phyloP scores from a whole-genome alignment of 2,888 invertebrate genomes.

The Mythimna loreyi region DNA sequence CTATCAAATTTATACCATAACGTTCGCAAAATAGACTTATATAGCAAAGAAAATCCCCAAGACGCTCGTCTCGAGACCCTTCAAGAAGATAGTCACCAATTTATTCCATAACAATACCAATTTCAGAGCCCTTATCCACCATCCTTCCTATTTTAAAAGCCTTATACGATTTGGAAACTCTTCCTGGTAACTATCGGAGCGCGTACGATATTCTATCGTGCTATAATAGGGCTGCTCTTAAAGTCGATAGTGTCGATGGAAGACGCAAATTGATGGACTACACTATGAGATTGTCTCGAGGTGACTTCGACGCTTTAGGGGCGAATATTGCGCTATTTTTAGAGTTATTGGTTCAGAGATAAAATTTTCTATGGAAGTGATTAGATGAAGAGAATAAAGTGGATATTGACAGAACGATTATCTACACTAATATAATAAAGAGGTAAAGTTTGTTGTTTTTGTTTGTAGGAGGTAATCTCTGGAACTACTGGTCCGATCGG shows the following conservation, averaged over 20 bases:
- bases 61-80: constrained; percentile 11
- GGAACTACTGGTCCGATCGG: too few relatives aligned
- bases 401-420: too few relatives aligned
- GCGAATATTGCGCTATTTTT: constrained; percentile 25
- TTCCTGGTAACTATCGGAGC: constrained; percentile 46
- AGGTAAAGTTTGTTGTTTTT: too few relatives aligned
- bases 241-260: constrained; percentile 17
- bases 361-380: too few relatives aligned
- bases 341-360: not conserved
- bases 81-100: constrained; percentile 41
- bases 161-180: constrained; percentile 54
- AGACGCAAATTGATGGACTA: constrained; percentile 48
- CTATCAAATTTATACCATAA: not conserved
- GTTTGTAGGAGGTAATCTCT: too few relatives aligned
- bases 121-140: constrained; percentile 33
- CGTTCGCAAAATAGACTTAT: not conserved
- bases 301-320: constrained; percentile 18
- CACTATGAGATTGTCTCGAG: constrained; percentile 40
- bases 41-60: constrained; percentile 15
- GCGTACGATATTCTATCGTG: constrained; percentile 47
- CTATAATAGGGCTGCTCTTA: constrained; percentile 49
- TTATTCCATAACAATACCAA: constrained; percentile 52
- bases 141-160: constrained; percentile 50
- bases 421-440: too few relatives aligned
- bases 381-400: too few relatives aligned